Evolutionary conservation across 2,888 invertebrate species (phyloP), one percentile per base, ranked within the genome.

Genomic region (Theretra japonica): DNA sequence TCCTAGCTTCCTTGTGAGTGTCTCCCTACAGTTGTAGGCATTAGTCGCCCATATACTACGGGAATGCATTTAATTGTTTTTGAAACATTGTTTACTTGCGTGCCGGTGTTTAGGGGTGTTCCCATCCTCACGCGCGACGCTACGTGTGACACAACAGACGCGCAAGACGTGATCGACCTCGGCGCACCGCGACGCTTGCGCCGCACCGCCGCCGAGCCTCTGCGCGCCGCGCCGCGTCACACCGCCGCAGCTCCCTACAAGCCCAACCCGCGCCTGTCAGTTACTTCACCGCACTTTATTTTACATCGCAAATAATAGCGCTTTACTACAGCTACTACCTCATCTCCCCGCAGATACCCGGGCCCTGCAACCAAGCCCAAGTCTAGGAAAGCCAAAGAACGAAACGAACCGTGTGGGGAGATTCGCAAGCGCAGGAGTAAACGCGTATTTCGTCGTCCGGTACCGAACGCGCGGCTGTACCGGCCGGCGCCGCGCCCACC

Each of bases 401-500:
- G 50, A 15, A 56, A 21, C 17, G 60, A 69, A 59, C 69, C 57
- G 30, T 75, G 75, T 25, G 28, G 72, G 50, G 73, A 79, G 70
- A 70, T 72, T 19, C 82, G 81, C 33, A 76, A 75, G 25, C 78
- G 79, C 25, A 82, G 81, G 53, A 80, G 76, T 62, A 83, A 81
- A 75, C 86, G 81, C 73, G 78, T 79, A 72, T 85, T 80, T 73
- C 82, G 82, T 41, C 84, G 84, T 8, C 82, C 76, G 62, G 85
- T 88, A 75, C 91, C 92, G 72, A 92, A 91, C 85, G 76, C 90
- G 75, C 89, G 92, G 15, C 83, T 92, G 75, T 92, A 92, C 85
- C 85, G 86, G 75, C 89, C 91, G 21, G 85, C 80, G 57, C 86
- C 87, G 56, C 79, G 82, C 70, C 86, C 79, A 30, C 75, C 78